Evolutionary conservation across 2,888 invertebrate genomes (phyloP).

Genomic region (Alcis repandata): DNA sequence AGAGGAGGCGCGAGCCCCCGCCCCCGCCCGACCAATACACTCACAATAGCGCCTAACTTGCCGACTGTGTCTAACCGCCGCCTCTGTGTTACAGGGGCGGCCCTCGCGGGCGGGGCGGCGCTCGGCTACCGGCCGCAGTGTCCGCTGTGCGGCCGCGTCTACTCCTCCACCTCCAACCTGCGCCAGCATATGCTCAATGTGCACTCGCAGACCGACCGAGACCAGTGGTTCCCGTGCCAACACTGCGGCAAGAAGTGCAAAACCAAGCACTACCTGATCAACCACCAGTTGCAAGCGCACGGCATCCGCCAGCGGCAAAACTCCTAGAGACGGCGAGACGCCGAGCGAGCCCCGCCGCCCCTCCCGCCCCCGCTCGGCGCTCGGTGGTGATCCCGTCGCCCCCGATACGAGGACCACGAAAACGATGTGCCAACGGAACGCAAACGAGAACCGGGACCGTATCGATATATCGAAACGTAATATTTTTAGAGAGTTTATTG

Average conservation of each 20-base stretch:
- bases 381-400: conserved; percentile 55
- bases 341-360: conserved; percentile 63
- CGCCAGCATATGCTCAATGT: conserved; percentile 92
- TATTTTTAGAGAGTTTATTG: conserved; percentile 76
- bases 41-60: conserved; percentile 78
- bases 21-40: conserved; percentile 74
- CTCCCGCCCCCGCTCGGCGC: conserved; percentile 60
- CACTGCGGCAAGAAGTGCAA: conserved; percentile 92
- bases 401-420: not conserved
- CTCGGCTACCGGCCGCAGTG: conserved; percentile 88
- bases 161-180: conserved; percentile 91
- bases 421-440: conserved; percentile 42
- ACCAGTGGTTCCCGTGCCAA: conserved; percentile 90
- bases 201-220: conserved; percentile 90
- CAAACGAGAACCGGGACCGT: conserved; percentile 46
- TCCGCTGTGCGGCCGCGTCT: conserved; percentile 90
- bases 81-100: conserved; percentile 90
- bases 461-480: conserved; percentile 58
- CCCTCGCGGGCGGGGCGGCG: conserved; percentile 86
- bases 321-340: conserved; percentile 81
- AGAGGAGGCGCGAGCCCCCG: conserved; percentile 84
- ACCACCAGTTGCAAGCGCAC: conserved; percentile 91
- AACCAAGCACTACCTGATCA: conserved; percentile 92
- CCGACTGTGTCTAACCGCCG: conserved; percentile 83
- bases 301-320: conserved; percentile 90